phyloP scores from a whole-genome alignment of 2,113 vertebrate species.

The Pachypanchax playfairii region DNA sequence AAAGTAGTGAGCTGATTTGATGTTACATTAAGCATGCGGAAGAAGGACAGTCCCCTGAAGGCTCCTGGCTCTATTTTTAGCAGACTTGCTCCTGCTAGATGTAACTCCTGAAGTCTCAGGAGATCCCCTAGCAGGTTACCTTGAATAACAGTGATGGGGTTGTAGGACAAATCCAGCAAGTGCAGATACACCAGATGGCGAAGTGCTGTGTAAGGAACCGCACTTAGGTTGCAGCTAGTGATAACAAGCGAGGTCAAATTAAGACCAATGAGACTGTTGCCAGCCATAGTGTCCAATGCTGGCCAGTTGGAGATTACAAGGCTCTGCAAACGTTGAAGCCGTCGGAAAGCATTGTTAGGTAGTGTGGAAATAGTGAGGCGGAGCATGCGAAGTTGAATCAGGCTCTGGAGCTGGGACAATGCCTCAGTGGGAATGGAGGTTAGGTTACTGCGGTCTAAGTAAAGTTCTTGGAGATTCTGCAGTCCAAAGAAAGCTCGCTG shows the following conservation, averaged over 20 bases:
- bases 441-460: conserved; percentile 87
- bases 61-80: conserved; percentile 82
- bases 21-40: conserved; percentile 86
- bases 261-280: conserved; percentile 83
- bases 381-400: conserved; percentile 77
- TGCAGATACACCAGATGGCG: conserved; percentile 82
- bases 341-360: conserved; percentile 80
- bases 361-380: conserved; percentile 80
- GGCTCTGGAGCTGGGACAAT: conserved; percentile 81
- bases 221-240: conserved; percentile 84
- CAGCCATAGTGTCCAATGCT: conserved; percentile 76
- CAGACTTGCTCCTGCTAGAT: conserved; percentile 82
- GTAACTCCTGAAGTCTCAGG: conserved; percentile 85
- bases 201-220: conserved; percentile 83
- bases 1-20: conserved; percentile 85
- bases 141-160: conserved; percentile 84
- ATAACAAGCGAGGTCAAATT: conserved; percentile 87
- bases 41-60: conserved; percentile 83
- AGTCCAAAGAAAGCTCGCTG: conserved; percentile 84
- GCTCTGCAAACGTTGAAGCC: conserved; percentile 77
- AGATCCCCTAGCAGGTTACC: conserved; percentile 78
- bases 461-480: conserved; percentile 79
- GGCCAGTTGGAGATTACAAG: conserved; percentile 86
- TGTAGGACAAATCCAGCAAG: conserved; percentile 87
- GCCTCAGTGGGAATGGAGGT: conserved; percentile 84